Conservation (phyloP, 2,113 vertebrate genomes). For the Sebastes fasciatus region DNA sequence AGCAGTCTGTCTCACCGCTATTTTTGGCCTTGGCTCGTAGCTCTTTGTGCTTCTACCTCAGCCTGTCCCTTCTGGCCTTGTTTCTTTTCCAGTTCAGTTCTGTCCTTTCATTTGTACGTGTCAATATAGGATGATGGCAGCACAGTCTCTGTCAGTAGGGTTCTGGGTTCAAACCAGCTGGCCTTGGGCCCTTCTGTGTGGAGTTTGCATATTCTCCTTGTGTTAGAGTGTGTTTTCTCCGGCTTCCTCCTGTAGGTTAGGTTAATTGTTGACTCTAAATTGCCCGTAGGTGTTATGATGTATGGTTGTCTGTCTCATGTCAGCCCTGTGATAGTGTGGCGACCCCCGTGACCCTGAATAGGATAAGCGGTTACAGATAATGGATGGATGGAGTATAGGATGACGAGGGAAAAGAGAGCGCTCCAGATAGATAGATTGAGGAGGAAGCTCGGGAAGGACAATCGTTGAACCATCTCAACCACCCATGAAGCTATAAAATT, state of each 20-base stretch:
- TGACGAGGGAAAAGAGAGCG: background rate
- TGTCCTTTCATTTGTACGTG: background rate
- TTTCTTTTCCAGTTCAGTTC: background rate
- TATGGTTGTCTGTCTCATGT: no score
- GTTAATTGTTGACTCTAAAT: no score
- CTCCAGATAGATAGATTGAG: background rate
- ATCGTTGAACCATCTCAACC: background rate
- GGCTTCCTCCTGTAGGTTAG: no score
- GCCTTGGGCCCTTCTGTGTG: no score
- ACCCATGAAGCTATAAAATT: background rate
- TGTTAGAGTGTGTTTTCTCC: no score
- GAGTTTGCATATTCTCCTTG: no score
- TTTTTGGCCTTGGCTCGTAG: slow-evolving; percentile 7
- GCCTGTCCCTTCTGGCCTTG: slow-evolving; percentile 1
- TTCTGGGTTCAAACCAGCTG: no score
- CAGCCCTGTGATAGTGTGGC: no score
- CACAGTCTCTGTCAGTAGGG: no score
- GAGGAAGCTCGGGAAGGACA: background rate
- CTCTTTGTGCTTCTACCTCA: slow-evolving; percentile 6
- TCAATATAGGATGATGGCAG: background rate
- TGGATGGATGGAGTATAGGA: background rate
- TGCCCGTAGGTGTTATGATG: no score
- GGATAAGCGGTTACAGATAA: no score
- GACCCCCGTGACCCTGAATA: no score
- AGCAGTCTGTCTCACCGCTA: background rate